Evolutionary conservation across 92 coral and sea anemone species (phyloP).

Genomic region (Porites divaricata): DNA sequence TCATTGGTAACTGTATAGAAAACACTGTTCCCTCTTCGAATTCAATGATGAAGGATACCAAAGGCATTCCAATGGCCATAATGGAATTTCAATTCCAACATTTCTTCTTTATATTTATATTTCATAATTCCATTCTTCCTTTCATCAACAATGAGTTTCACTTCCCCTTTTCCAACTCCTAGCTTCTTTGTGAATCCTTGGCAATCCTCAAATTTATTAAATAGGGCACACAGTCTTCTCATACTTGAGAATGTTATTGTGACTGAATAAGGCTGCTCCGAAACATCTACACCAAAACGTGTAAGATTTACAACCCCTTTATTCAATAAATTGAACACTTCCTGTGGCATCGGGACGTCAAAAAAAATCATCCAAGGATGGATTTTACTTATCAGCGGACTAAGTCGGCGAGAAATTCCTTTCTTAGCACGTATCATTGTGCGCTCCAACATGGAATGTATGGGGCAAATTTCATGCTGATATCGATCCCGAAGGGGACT

Average conservation of each 20-base stretch:
- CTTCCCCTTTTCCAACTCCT: no score
- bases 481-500: conserved; percentile 33
- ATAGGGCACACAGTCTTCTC: conserved; percentile 37
- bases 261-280: no score
- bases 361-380: conserved; percentile 30
- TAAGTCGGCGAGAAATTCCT: conserved; percentile 36
- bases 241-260: conserved; percentile 35
- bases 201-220: conserved; percentile 18
- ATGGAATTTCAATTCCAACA: not conserved
- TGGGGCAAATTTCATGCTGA: conserved; percentile 16
- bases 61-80: not conserved
- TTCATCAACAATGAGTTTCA: conserved; percentile 36
- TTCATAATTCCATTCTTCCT: conserved; percentile 36
- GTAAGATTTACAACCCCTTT: conserved; percentile 17
- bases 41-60: not conserved
- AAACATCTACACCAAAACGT: no score
- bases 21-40: not conserved
- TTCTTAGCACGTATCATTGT: conserved; percentile 39
- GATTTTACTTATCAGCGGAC: conserved; percentile 19
- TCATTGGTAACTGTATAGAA: not conserved
- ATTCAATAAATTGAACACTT: conserved; percentile 45
- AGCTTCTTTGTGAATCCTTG: no score
- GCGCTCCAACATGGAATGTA: conserved; percentile 45
- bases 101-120: conserved; percentile 44
- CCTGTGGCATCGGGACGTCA: conserved; percentile 32